phyloP scores from a whole-genome alignment of 2,888 invertebrate genomes.

The Synanthedon vespiformis region DNA sequence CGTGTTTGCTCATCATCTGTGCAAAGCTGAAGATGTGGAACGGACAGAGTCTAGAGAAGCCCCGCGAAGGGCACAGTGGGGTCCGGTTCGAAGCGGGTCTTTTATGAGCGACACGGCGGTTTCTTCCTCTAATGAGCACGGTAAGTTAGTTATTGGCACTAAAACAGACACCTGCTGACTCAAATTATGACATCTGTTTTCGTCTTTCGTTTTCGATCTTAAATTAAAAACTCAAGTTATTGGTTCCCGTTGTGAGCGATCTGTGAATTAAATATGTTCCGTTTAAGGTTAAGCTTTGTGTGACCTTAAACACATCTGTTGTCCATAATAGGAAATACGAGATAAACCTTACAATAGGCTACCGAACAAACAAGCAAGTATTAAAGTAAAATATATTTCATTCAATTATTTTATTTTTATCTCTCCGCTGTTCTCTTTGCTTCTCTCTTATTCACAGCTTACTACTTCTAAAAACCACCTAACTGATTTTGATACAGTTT shows the following conservation, averaged over 20 bases:
- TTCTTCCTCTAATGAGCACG: constrained; percentile 52
- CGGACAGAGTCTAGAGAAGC: constrained; percentile 55
- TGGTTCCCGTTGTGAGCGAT: no score
- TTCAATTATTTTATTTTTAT: no score
- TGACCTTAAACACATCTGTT: not conserved
- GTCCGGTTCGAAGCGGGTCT: constrained; percentile 47
- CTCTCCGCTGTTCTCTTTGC: no score
- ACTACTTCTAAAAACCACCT: no score
- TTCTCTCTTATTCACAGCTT: no score
- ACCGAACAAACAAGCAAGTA: not conserved
- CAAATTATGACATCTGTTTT: constrained; percentile 48
- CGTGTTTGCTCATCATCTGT: constrained; percentile 61
- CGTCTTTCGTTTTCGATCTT: constrained; percentile 24
- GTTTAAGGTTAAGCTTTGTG: not conserved
- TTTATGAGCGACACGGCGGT: constrained; percentile 41
- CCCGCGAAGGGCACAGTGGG: constrained; percentile 55
- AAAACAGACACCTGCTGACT: constrained; percentile 21
- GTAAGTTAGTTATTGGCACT: constrained; percentile 41
- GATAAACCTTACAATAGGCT: not conserved
- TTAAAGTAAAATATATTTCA: not conserved
- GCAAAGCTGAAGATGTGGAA: constrained; percentile 59
- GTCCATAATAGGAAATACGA: not conserved
- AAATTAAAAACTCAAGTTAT: not conserved
- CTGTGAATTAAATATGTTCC: not conserved
- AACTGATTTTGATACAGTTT: no score